A percentile compares a stretch with the other conserved stretches of the same genome.
Conservation (phyloP, 2,888 invertebrate genomes). For the Slavum lentiscoides region DNA sequence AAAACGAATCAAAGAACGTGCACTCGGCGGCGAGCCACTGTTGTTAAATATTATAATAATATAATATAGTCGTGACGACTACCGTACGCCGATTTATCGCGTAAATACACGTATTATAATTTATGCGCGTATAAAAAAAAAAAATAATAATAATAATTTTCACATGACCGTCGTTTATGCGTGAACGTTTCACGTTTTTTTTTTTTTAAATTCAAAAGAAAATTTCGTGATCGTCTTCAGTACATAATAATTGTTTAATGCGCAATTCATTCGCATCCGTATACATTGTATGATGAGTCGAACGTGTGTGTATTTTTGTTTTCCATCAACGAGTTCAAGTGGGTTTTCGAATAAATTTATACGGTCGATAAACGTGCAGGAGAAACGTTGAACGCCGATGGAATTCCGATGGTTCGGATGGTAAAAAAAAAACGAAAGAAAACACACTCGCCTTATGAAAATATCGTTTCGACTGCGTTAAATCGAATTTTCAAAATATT, state of each 20-base stretch:
- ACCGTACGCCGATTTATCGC: conserved; percentile 2
- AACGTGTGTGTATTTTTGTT: neutral
- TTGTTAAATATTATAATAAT: conserved; percentile 14
- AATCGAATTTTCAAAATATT: no score
- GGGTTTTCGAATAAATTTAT: no score
- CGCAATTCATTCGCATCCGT: conserved; percentile 10
- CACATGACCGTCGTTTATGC: conserved; percentile 9
- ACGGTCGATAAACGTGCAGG: no score
- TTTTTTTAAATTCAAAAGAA: conserved; percentile 13
- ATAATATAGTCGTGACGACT: conserved; percentile 15
- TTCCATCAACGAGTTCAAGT: neutral
- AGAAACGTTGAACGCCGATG: no score
- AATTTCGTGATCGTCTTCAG: conserved; percentile 30
- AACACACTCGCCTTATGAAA: no score
- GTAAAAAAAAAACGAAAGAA: no score
- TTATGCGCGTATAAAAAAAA: neutral
- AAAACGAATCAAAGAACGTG: neutral
- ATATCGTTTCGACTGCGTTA: no score
- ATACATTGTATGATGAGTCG: neutral
- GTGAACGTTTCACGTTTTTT: conserved; percentile 8
- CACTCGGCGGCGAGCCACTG: conserved; percentile 8
- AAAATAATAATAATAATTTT: conserved; percentile 2
- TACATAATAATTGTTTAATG: conserved; percentile 27
- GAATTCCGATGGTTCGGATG: no score
- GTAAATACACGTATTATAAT: neutral